Evolutionary conservation across 2,113 vertebrate species (phyloP), one percentile per base, ranked within the genome.

Genomic region (Pangasianodon hypophthalmus): DNA sequence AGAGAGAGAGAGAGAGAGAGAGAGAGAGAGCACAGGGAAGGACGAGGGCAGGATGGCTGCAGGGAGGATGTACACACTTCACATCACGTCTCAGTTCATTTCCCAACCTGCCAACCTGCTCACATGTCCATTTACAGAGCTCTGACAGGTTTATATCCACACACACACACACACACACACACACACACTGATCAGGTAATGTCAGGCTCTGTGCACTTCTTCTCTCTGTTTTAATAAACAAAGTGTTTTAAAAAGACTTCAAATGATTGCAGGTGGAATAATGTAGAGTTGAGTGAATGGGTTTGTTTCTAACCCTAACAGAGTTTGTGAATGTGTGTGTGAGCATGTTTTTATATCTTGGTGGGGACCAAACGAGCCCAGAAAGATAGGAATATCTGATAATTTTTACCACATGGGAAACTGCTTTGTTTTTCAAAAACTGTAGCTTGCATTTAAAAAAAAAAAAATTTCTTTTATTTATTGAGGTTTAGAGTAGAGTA

Each of bases 81-180:
- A 87, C 71, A 79, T 79, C 75, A 52, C 9, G 58, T 60, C 44
- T 81, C 87, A 80, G 75, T 88, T 81, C 87, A 88, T 81, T 81
- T 79, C 75, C 44, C 69, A 62, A 58, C 41, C 54, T 85, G 13
- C 60, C 84, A 71, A 54, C 48, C 79, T 67, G 77, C 54, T 85
- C 86, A 88, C 26, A 62, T 83, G 81, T 77, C 41, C 54, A 88
- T 88, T 85, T 88, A 67, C 11, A 88, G 88, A 60, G 21, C 56
- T 37, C 85, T 90, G 79, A 88, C 80, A 90, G 67, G 67, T 69
- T 83, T 69, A 85, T 50, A 67, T 88, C 50, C 84, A 48, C 58
- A 60, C 75, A 73, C 85, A 44, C 69, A n/a, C 32, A 89, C 84
- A 89, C 69, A 86, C 67, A 71, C 67, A 71, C 67, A 71, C 67